phyloP scores from a whole-genome alignment of 2,113 vertebrate species.

The Gobiocypris rarus region DNA sequence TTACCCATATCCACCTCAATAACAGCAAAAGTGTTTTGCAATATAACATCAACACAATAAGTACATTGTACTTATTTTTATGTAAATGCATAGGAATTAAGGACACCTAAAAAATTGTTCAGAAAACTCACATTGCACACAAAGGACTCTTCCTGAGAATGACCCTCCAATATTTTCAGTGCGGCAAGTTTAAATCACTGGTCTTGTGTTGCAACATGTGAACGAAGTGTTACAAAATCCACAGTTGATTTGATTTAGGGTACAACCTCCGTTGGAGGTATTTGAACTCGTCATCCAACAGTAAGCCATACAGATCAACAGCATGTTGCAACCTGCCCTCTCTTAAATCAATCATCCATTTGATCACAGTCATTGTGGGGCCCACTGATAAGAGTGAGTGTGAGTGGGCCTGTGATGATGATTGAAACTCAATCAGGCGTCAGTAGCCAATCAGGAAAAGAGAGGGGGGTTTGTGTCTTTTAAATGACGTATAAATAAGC shows the following conservation, averaged over 20 bases:
- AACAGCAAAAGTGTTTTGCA: too few species aligned
- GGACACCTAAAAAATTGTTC: too few species aligned
- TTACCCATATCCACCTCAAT: too few species aligned
- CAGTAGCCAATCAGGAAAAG: constrained; percentile 23
- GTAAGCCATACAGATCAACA: neutral
- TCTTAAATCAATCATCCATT: constrained; percentile 34
- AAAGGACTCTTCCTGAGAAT: neutral
- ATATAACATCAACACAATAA: too few species aligned
- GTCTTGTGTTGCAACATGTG: neutral
- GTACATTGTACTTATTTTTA: too few species aligned
- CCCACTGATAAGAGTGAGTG: constrained; percentile 23
- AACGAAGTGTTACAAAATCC: neutral
- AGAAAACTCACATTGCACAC: neutral
- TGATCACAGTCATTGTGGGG: constrained; percentile 3
- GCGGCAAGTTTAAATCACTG: neutral
- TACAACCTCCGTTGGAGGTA: neutral
- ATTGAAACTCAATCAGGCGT: constrained; percentile 35
- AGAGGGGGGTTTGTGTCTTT: constrained; percentile 35
- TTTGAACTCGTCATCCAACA: neutral
- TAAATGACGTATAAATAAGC: constrained; percentile 32
- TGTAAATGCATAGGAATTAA: too few species aligned
- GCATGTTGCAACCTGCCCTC: constrained; percentile 7
- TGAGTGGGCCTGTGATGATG: constrained; percentile 34
- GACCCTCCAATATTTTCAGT: neutral
- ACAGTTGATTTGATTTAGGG: neutral